Conservation (phyloP, 2,888 invertebrate species). For the Megaustenia siamemsis region DNA sequence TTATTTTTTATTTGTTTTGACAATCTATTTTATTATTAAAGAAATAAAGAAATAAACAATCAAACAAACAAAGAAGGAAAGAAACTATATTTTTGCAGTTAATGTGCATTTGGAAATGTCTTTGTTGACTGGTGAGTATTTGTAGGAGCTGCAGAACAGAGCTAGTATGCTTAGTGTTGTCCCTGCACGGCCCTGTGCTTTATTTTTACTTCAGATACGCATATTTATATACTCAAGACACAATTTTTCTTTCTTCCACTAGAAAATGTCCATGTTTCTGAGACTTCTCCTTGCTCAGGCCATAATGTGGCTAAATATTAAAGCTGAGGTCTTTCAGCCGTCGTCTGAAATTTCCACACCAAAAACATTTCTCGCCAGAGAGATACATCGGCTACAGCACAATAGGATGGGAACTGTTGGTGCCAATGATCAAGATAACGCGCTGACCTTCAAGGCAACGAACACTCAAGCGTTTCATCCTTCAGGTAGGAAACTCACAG, state of each 20-base stretch:
- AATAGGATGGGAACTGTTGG: neutral
- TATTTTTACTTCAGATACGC: neutral
- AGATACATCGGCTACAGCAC: neutral
- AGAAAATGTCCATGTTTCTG: neutral
- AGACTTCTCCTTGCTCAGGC: neutral
- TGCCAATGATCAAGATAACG: neutral
- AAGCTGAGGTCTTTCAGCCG: neutral
- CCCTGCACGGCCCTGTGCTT: neutral
- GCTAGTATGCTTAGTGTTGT: neutral
- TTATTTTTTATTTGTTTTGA: too few species aligned
- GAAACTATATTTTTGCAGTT: too few species aligned
- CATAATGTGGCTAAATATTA: neutral
- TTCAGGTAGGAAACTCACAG: neutral
- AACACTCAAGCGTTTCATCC: neutral
- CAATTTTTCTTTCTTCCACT: neutral
- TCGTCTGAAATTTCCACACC: neutral
- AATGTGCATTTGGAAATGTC: too few species aligned
- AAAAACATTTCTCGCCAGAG: neutral
- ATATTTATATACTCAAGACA: neutral
- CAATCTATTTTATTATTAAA: too few species aligned
- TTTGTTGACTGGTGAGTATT: too few species aligned
- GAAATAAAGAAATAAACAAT: too few species aligned
- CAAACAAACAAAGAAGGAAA: too few species aligned
- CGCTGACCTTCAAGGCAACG: neutral
- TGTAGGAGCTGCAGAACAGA: neutral